A percentile compares a stretch with the other conserved stretches of the same genome.
phyloP scores from a whole-genome alignment of 1,140 invertebrate species.

The Drosophila pallidifrons region DNA sequence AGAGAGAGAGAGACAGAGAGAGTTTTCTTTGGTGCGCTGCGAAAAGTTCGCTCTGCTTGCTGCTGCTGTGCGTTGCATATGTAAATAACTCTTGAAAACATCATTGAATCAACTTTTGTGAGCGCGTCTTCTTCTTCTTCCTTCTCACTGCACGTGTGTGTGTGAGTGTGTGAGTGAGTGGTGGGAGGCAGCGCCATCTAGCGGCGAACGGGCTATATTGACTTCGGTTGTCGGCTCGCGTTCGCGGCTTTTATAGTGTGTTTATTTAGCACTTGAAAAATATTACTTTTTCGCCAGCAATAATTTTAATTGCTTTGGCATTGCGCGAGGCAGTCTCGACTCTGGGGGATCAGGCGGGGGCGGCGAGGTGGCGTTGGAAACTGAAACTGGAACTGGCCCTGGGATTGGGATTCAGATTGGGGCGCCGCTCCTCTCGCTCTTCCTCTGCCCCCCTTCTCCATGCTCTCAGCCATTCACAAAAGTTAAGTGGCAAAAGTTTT shows the following conservation, averaged over 20 bases:
- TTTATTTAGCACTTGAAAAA: constrained; percentile 84
- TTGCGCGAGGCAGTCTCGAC: constrained; percentile 27
- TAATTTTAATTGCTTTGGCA: constrained; percentile 84
- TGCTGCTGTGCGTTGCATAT: constrained; percentile 66
- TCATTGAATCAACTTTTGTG: constrained; percentile 68
- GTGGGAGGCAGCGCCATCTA: constrained; percentile 37
- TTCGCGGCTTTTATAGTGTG: constrained; percentile 77
- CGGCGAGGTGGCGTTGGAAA: not conserved
- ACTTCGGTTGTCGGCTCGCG: constrained; percentile 29
- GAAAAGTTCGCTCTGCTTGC: constrained; percentile 51
- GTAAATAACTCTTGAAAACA: constrained; percentile 74
- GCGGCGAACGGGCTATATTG: constrained; percentile 36
- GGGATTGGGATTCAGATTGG: constrained; percentile 48
- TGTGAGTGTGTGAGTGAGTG: constrained; percentile 12
- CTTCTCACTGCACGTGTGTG: not conserved
- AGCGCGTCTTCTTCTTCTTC: constrained; percentile 13
- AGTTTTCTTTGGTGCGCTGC: constrained; percentile 42
- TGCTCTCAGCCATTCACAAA: constrained; percentile 60
- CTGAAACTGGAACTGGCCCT: constrained; percentile 25
- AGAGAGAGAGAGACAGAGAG: not conserved
- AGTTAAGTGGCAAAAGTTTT: constrained; percentile 83
- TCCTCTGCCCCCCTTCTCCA: not conserved
- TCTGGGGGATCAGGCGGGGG: constrained; percentile 31
- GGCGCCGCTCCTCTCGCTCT: not conserved
- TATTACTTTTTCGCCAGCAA: constrained; percentile 83